Evolutionary conservation across 2,797 vertebrate species (phyloP).

Genomic region (Peromyscus eremicus): DNA sequence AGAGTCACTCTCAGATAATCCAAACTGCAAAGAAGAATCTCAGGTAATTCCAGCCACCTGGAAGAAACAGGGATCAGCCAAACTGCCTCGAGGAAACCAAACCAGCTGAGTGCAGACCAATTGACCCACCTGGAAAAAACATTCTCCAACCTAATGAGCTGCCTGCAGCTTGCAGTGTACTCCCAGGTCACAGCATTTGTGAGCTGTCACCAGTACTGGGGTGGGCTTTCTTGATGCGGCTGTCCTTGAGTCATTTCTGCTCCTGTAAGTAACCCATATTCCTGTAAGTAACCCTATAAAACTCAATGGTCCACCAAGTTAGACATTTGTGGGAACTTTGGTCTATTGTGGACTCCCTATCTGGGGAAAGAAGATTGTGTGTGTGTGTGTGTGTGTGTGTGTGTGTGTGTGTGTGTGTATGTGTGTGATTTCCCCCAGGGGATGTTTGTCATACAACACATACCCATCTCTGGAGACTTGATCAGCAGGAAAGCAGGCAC

Average conservation of each 20-base stretch:
- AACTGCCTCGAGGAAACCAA: neutral
- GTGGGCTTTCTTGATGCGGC: neutral
- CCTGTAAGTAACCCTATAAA: neutral
- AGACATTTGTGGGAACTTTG: neutral
- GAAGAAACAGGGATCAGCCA: neutral
- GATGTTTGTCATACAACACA: neutral
- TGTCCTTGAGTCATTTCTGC: neutral
- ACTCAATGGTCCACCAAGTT: neutral
- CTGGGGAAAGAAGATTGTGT: neutral
- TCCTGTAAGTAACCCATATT: neutral
- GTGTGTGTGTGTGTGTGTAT: neutral
- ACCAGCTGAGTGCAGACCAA: neutral
- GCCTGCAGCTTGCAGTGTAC: neutral
- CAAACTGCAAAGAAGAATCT: neutral
- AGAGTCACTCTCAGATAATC: neutral
- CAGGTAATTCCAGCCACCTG: neutral
- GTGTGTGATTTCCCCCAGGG: neutral
- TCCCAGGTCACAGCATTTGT: neutral
- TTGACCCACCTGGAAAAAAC: neutral
- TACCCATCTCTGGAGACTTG: neutral
- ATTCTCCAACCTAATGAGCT: neutral
- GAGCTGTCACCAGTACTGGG: neutral
- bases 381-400: too few relatives aligned
- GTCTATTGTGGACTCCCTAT: too few relatives aligned
- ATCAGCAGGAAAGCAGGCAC: neutral